These are phyloP conservation scores for Shinisaurus crocodilurus DNA, from an alignment of 2,113 vertebrate genomes.

Conservation along the genomic window DNA sequence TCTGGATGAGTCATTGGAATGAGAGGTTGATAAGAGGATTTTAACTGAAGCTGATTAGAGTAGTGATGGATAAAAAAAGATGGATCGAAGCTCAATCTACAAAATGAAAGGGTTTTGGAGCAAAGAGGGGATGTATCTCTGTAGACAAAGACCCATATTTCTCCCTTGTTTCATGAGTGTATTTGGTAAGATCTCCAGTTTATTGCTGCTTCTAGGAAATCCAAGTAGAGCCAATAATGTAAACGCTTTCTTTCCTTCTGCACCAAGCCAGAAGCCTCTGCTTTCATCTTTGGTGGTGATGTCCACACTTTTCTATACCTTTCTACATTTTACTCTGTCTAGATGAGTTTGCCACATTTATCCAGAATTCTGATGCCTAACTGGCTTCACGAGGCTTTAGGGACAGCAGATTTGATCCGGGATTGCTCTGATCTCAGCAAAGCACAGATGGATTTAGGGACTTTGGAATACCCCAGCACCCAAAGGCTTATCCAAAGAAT, in stretches of 20 bases:
- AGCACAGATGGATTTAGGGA: background rate
- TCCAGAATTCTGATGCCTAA: background rate
- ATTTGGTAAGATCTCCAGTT: background rate
- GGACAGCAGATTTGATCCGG: background rate
- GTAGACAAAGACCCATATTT: conserved; percentile 16
- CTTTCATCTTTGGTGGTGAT: background rate
- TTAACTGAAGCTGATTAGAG: conserved; percentile 7
- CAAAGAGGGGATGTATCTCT: background rate
- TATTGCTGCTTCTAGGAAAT: conserved; percentile 21
- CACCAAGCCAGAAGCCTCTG: background rate
- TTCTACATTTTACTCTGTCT: background rate
- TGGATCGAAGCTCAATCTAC: background rate
- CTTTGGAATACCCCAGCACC: background rate
- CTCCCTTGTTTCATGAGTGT: background rate
- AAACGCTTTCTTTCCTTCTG: background rate
- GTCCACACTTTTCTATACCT: background rate
- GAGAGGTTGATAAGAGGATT: conserved; percentile 12
- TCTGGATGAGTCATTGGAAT: conserved; percentile 5
- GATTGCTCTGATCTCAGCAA: background rate
- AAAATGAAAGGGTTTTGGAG: conserved; percentile 22
- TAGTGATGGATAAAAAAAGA: background rate
- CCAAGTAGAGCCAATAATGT: background rate
- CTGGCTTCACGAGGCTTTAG: background rate
- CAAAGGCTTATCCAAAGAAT: background rate
- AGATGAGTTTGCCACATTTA: background rate